Percentiles rank a stretch among this genome's conserved stretches.
phyloP scores from a whole-genome alignment of 2,888 invertebrate genomes.

The Monochamus alternatus region DNA sequence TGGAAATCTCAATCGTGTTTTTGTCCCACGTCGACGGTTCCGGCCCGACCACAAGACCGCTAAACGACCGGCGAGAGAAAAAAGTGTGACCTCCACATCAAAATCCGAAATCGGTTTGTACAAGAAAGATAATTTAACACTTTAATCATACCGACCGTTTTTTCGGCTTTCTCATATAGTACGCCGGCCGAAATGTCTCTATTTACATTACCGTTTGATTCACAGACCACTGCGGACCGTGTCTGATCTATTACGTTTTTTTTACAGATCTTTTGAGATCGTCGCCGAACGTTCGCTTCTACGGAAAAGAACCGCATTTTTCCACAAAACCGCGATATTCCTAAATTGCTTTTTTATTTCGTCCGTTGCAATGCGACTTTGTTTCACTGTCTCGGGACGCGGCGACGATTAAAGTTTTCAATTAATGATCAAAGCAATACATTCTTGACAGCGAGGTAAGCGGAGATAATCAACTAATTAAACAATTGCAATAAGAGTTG shows the following conservation, averaged over 20 bases:
- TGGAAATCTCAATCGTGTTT: too few relatives aligned
- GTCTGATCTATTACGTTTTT: slow-evolving; percentile 13
- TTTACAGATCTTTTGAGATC: background rate
- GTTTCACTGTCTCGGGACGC: too few relatives aligned
- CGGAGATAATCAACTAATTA: too few relatives aligned
- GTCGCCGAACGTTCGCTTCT: background rate
- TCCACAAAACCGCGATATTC: background rate
- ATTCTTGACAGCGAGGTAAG: too few relatives aligned
- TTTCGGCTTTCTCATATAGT: background rate
- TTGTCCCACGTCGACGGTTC: too few relatives aligned
- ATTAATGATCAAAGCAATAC: too few relatives aligned
- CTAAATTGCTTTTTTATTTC: background rate
- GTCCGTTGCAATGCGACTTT: too few relatives aligned
- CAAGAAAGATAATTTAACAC: background rate
- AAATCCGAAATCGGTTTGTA: background rate
- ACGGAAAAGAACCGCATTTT: background rate
- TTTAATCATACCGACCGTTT: background rate
- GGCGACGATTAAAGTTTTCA: too few relatives aligned
- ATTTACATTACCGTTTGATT: background rate
- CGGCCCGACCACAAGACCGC: too few relatives aligned
- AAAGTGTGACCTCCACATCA: background rate
- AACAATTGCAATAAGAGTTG: too few relatives aligned
- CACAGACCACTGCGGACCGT: slow-evolving; percentile 12
- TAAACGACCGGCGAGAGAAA: background rate
- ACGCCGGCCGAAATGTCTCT: background rate